A percentile compares a stretch with the other conserved stretches of the same genome.
These are phyloP conservation scores for Podotricha telesiphe DNA, from an alignment of 2,888 invertebrate species.

Conservation along the genomic window DNA sequence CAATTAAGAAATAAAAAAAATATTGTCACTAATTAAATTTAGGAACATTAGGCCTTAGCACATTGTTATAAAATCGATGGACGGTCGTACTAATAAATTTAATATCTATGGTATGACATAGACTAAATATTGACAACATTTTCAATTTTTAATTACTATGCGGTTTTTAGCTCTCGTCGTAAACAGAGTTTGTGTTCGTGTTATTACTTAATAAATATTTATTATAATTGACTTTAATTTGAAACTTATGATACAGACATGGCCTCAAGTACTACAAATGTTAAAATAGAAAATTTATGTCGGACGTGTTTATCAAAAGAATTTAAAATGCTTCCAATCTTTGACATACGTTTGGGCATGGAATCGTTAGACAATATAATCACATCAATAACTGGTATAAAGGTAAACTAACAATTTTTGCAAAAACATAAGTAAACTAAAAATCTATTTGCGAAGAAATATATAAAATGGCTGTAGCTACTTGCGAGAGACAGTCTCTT, in stretches of 20 bases:
- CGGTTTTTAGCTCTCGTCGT: neutral
- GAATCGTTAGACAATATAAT: constrained; percentile 59
- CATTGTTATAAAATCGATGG: no score
- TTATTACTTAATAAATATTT: neutral
- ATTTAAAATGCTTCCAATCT: constrained; percentile 63
- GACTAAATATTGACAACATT: constrained; percentile 11
- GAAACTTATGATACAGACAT: constrained; percentile 19
- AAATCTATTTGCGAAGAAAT: neutral
- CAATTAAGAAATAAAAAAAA: no score
- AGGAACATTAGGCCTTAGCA: no score
- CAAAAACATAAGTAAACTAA: neutral
- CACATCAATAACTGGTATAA: constrained; percentile 63
- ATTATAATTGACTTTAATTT: neutral
- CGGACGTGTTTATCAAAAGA: constrained; percentile 74
- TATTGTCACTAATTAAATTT: no score
- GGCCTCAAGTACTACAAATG: constrained; percentile 47
- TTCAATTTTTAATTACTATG: neutral
- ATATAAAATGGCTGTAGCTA: neutral
- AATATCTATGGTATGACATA: neutral
- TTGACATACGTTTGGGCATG: constrained; percentile 57
- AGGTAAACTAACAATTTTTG: constrained; percentile 52
- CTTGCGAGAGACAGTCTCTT: neutral
- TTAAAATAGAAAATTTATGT: constrained; percentile 67
- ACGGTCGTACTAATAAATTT: neutral
- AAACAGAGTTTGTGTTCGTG: constrained; percentile 3